Conservation (phyloP, 2,797 vertebrate species). For the Hoplostethus atlanticus region DNA sequence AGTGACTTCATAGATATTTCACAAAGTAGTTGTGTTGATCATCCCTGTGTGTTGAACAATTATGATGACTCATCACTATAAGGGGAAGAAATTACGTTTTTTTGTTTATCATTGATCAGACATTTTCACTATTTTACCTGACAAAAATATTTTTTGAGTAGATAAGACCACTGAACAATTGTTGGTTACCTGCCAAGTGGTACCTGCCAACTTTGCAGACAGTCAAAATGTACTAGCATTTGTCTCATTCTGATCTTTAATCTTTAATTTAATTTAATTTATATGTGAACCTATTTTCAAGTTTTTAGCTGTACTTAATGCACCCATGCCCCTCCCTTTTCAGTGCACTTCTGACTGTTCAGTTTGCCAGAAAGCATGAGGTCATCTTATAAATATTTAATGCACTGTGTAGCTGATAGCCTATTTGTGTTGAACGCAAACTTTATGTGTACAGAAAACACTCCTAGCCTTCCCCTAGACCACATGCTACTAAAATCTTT, state of each 20-base stretch:
- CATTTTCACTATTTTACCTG: background rate
- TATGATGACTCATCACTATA: background rate
- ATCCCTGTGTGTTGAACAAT: background rate
- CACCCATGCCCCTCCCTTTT: constrained; percentile 34
- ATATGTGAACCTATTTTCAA: no score
- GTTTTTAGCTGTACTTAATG: constrained; percentile 1
- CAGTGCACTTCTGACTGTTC: constrained; percentile 29
- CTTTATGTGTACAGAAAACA: constrained; percentile 44
- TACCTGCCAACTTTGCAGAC: background rate
- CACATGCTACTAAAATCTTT: background rate
- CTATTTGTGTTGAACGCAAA: constrained; percentile 61
- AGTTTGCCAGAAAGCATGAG: constrained; percentile 62
- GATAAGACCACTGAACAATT: background rate
- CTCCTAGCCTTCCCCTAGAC: constrained; percentile 15
- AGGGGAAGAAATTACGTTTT: background rate
- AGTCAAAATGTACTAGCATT: background rate
- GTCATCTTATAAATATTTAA: constrained; percentile 75
- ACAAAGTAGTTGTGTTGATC: background rate
- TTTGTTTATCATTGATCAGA: background rate
- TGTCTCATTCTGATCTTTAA: background rate
- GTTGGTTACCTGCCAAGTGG: background rate
- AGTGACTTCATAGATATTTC: background rate
- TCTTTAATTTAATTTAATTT: no score
- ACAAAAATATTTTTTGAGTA: background rate
- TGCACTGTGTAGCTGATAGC: constrained; percentile 51